Base-by-base conservation (phyloP, 2,113 vertebrate genomes). In the Ascaphus truei region DNA sequence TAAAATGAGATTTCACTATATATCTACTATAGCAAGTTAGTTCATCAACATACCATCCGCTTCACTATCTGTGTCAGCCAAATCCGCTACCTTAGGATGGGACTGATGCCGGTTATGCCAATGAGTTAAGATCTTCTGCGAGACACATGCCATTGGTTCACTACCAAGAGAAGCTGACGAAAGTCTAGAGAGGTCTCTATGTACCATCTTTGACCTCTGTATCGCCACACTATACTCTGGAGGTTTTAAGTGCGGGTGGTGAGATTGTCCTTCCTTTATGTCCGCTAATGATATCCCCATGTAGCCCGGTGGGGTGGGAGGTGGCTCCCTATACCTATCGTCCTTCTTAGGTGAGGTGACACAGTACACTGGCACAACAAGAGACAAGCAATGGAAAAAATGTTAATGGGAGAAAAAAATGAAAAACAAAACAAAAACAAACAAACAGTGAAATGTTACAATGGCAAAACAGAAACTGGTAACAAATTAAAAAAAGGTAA, bases 181-280 rank as follows among this genome's bases (percentile, higher is more conserved):
- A 57, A 80, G 83, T 83, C 85, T 89, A 83, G 83, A 79, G 75
- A 88, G 84, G 86, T 82, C 73, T 83, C 79, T 80, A 50, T 87
- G 91, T 87, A 96, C 83, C 86, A 99, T 91, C 84, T 93, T 96
- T 85, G 95, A 98, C 86, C 96, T 95, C 89, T 96, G 96, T 84
- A 99, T 83, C 61, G 96, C 96, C 91, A 98, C 94, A 72, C 91
- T 98, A 90, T 99, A 99, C 75, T 98, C 95, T 2, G 96, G 96
- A 72, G 96, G 96, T 79, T 89, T 92, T 77, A 95, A 84, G 89
- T 94, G 93, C 50, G 87, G 87, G 79, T 92, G 92, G 78, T 91
- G 83, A 73, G 79, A 63, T 34, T 84, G 80, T 86, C 87, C 92
- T 84, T 92, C 88, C 33, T 91, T 89, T 65, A 95, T 86, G 78